A percentile compares a stretch with the other conserved stretches of the same genome.
phyloP scores from a whole-genome alignment of 1,140 invertebrate genomes.

The Popillia japonica region DNA sequence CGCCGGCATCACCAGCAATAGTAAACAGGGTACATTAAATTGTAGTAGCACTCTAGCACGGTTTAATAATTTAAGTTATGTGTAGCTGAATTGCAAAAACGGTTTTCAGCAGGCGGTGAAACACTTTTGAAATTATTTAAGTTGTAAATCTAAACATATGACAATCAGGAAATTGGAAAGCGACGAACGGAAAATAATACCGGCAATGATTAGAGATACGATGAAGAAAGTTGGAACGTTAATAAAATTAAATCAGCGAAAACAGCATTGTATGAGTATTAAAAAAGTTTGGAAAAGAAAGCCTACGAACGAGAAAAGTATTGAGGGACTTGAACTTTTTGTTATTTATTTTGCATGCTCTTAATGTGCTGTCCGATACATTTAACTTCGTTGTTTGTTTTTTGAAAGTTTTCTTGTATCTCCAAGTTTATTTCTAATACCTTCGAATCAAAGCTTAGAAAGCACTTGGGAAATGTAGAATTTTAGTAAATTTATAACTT shows the following conservation, averaged over 20 bases:
- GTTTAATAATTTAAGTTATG: neutral
- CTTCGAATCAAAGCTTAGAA: neutral
- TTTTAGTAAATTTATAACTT: neutral
- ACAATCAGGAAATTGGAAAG: neutral
- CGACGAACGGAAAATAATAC: neutral
- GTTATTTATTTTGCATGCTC: neutral
- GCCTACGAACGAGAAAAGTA: neutral
- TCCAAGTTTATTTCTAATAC: neutral
- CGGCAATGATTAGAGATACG: neutral
- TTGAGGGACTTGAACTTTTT: neutral
- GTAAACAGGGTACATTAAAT: neutral
- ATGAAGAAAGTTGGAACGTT: conserved; percentile 15
- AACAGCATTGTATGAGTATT: neutral
- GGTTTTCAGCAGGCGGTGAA: neutral
- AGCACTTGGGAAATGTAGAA: neutral
- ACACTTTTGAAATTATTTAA: neutral
- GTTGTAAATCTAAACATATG: neutral
- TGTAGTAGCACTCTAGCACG: neutral
- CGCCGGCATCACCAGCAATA: neutral
- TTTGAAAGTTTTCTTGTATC: neutral
- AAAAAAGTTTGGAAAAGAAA: conserved; percentile 24
- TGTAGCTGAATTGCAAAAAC: neutral
- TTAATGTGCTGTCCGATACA: conserved; percentile 19
- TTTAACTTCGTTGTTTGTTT: conserved; percentile 15
- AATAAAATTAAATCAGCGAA: conserved; percentile 19